A percentile compares a stretch with the other conserved stretches of the same genome.
These are phyloP conservation scores for Peromyscus melanophrys DNA, from an alignment of 2,797 vertebrate species.

Conservation along the genomic window DNA sequence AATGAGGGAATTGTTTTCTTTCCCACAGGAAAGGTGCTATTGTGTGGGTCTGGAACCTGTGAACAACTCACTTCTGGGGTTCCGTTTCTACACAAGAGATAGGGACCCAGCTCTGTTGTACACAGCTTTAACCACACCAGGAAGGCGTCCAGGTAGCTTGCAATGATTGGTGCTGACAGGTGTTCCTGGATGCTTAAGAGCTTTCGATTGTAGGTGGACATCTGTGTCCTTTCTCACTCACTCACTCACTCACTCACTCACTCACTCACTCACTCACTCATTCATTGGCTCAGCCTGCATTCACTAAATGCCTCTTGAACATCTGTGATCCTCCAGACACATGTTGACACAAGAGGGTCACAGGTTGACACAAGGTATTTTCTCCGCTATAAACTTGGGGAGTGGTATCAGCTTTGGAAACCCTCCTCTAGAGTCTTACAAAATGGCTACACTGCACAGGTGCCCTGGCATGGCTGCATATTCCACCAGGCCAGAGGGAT, in stretches of 20 bases:
- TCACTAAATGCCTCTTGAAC: background rate
- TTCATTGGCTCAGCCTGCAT: background rate
- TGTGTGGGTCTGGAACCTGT: background rate
- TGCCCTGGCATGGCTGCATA: background rate
- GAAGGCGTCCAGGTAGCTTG: background rate
- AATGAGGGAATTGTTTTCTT: slow-evolving; percentile 21
- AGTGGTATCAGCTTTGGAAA: background rate
- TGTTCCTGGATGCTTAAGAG: background rate
- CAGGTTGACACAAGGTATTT: background rate
- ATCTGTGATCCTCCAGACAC: background rate
- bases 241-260: background rate
- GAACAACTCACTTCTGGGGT: background rate
- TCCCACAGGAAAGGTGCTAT: slow-evolving; percentile 21
- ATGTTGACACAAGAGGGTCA: background rate
- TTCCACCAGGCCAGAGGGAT: background rate
- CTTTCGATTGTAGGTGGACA: background rate
- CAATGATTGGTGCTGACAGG: background rate
- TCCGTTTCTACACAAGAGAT: background rate
- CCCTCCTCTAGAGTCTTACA: background rate
- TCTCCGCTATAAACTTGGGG: background rate
- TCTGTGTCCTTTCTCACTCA: background rate
- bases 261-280: background rate
- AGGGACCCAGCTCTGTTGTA: background rate
- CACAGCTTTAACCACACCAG: background rate
- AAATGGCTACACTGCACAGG: background rate